Base-by-base conservation (phyloP, 2,113 vertebrate genomes). In the Hemiprocne comata region DNA sequence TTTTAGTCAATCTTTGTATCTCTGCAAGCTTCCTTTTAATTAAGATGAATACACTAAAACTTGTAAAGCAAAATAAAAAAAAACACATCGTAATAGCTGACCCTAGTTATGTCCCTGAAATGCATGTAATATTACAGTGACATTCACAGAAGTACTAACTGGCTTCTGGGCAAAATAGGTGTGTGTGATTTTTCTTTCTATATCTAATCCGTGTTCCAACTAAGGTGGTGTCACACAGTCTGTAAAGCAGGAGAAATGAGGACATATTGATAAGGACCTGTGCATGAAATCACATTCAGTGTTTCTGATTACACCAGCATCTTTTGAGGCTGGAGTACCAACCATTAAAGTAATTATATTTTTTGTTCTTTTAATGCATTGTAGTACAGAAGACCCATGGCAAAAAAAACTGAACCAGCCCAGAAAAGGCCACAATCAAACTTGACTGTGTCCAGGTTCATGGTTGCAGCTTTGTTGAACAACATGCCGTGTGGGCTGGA, bases 351-450 rank as follows among this genome's bases (percentile, higher is more conserved):
- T 75, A 80, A 97, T 97, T 97, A 97, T 90, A 81, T 25, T 94
- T 90, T 88, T 98, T 96, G 57, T 97, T 97, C 91, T 85, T 95
- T 97, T 97, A 97, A 92, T 98, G 58, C 89, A 91, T 97, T 95
- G 83, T 90, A 92, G 54, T 92, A 72, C 31, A 82, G 74, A 69
- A 71, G 83, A 92, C 76, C 89, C 29, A 88, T 72, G 69, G 67
- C n/a, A 95, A 90, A 94, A 96, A 92, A 53, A 91, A 40, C 6
- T 5, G 40, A 76, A 89, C 42, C 29, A 94, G 51, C 11, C 38
- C 55, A 26, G 51, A 92, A 76, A 97, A 97, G 86, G 5, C 23
- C 65, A 78, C 92, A 97, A 96, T 94, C 83, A 96, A 96, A 94
- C 72, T 65, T 91, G 73, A 77, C 87, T 97, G 64, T 40, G 7